These are phyloP conservation scores for Platyrinchus mystaceus DNA, from an alignment of 2,797 vertebrate genomes.

Conservation along the genomic window DNA sequence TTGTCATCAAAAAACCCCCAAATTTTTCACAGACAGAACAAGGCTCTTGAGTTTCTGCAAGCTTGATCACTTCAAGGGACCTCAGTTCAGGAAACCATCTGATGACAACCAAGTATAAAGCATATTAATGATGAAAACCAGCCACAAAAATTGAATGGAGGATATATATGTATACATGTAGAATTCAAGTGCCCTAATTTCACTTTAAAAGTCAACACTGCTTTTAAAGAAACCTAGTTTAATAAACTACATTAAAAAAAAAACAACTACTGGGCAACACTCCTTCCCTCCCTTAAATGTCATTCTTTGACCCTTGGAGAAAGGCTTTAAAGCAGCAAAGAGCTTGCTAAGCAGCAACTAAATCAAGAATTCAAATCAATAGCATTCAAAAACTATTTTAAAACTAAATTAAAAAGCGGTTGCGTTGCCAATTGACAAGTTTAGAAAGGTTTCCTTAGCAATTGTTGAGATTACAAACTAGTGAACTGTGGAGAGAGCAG, in stretches of 20 bases:
- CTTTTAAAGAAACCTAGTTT: background rate
- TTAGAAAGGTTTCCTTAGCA: background rate
- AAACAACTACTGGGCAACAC: background rate
- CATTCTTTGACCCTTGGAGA: background rate
- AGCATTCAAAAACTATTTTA: background rate
- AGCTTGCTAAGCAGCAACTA: background rate
- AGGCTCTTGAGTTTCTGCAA: background rate
- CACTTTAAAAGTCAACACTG: background rate
- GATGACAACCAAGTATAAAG: background rate
- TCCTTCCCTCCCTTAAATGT: background rate
- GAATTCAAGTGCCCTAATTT: background rate
- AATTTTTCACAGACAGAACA: background rate
- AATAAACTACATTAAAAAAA: background rate
- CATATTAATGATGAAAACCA: background rate
- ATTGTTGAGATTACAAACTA: background rate
- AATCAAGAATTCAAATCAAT: background rate
- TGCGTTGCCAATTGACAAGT: background rate
- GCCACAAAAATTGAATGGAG: background rate
- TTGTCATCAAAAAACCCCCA: background rate
- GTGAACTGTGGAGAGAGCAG: background rate
- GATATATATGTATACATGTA: too few relatives aligned
- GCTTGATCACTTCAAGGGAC: background rate
- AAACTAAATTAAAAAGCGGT: background rate
- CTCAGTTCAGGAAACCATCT: background rate
- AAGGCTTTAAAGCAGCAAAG: background rate